These are phyloP conservation scores for Laupala kohalensis DNA, from an alignment of 1,140 invertebrate species.

Conservation along the genomic window DNA sequence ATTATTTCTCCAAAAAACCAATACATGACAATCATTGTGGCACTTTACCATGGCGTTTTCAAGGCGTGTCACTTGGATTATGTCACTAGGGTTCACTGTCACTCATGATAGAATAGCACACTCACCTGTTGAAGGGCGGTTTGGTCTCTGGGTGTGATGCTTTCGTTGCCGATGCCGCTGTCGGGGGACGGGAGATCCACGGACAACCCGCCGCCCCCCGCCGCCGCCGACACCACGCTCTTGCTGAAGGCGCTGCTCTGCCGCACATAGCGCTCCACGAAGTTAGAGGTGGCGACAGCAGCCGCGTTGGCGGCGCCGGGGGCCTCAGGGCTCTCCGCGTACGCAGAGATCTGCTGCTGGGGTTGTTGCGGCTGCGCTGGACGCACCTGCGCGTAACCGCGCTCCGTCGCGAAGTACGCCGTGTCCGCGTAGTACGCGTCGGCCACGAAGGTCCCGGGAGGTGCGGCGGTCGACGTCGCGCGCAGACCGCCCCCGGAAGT, in stretches of 20 bases:
- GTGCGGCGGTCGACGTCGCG: conserved; percentile 19
- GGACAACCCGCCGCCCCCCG: conserved; percentile 56
- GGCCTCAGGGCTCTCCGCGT: conserved; percentile 31
- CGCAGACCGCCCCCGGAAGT: conserved; percentile 13
- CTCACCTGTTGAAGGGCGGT: conserved; percentile 78
- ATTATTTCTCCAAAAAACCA: no score
- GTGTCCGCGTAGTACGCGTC: conserved; percentile 37
- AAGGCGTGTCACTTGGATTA: no score
- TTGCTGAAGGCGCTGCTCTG: conserved; percentile 35
- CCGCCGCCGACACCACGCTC: conserved; percentile 33
- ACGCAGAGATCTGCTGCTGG: conserved; percentile 33
- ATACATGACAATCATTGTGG: no score
- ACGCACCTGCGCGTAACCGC: conserved; percentile 32
- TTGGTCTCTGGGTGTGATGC: conserved; percentile 77
- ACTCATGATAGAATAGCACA: conserved; percentile 8
- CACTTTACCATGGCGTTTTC: no score
- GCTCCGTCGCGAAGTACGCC: conserved; percentile 33
- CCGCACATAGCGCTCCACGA: conserved; percentile 41
- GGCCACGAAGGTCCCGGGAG: conserved; percentile 25
- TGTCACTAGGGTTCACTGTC: not conserved
- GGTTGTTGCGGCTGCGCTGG: conserved; percentile 24
- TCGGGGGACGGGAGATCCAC: conserved; percentile 86
- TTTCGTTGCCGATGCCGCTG: conserved; percentile 79
- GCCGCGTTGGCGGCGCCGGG: conserved; percentile 17
- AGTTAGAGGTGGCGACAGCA: conserved; percentile 29